Percentiles rank a stretch among this genome's conserved stretches.
phyloP scores from a whole-genome alignment of 2,113 vertebrate genomes.

The Catagonus wagneri region DNA sequence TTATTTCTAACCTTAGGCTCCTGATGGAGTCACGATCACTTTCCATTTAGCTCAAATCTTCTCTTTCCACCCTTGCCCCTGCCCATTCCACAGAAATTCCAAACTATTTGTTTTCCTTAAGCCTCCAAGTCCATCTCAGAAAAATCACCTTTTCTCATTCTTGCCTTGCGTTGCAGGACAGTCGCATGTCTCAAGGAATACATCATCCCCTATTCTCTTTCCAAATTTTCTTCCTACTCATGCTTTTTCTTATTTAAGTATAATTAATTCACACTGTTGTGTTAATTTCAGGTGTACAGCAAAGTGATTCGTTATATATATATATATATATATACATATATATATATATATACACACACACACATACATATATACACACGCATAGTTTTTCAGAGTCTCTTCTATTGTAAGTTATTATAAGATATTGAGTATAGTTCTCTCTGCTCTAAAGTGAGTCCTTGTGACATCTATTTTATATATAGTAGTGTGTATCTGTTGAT shows the following conservation, averaged over 20 bases:
- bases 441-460: neutral
- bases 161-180: no score
- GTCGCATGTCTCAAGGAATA: neutral
- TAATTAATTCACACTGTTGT: neutral
- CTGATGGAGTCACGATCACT: neutral
- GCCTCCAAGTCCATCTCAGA: neutral
- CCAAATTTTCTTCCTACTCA: neutral
- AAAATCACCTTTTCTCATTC: neutral
- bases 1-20: neutral
- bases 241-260: neutral
- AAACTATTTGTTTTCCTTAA: neutral
- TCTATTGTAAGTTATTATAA: neutral
- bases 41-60: neutral
- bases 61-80: neutral
- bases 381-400: neutral
- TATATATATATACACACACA: no score
- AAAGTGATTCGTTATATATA: neutral
- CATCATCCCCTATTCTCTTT: neutral
- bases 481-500: neutral
- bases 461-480: neutral
- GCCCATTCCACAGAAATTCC: neutral
- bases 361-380: no score
- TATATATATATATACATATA: neutral
- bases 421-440: neutral
- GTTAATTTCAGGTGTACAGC: neutral